A percentile compares a stretch with the other conserved stretches of the same genome.
Evolutionary conservation across 1,140 invertebrate species (phyloP).

Genomic region (Bradysia coprophila): DNA sequence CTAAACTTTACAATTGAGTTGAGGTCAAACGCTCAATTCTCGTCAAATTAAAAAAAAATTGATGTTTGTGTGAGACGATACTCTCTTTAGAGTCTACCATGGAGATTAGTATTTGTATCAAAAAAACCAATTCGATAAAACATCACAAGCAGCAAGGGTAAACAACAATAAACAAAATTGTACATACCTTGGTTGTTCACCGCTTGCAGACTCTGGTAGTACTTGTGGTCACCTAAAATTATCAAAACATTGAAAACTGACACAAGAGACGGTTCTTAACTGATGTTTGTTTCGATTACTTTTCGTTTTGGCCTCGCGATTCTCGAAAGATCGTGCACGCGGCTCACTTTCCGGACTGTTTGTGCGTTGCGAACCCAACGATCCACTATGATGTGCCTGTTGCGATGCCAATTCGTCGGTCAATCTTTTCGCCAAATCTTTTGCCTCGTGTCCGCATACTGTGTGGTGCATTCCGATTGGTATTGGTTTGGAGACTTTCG

Average conservation of each 20-base stretch:
- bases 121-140: too few relatives aligned
- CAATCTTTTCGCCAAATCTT: slow-evolving; percentile 47
- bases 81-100: too few relatives aligned
- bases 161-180: too few relatives aligned
- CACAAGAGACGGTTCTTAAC: too few relatives aligned
- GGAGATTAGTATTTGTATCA: too few relatives aligned
- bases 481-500: slow-evolving; percentile 36
- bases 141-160: too few relatives aligned
- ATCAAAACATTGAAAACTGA: too few relatives aligned
- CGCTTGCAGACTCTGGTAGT: slow-evolving; percentile 41
- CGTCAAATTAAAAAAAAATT: too few relatives aligned
- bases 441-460: slow-evolving; percentile 58
- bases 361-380: slow-evolving; percentile 20
- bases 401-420: slow-evolving; percentile 47
- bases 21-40: too few relatives aligned
- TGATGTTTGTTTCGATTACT: slow-evolving; percentile 37
- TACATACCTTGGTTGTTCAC: slow-evolving; percentile 33
- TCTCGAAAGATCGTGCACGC: slow-evolving; percentile 42
- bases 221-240: slow-evolving; percentile 36
- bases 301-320: too few relatives aligned
- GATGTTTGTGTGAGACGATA: too few relatives aligned
- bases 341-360: slow-evolving; percentile 31
- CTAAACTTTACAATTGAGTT: too few relatives aligned
- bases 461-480: slow-evolving; percentile 49
- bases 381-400: slow-evolving; percentile 26